phyloP scores from a whole-genome alignment of 2,113 vertebrate species.

The Regulus satrapa region DNA sequence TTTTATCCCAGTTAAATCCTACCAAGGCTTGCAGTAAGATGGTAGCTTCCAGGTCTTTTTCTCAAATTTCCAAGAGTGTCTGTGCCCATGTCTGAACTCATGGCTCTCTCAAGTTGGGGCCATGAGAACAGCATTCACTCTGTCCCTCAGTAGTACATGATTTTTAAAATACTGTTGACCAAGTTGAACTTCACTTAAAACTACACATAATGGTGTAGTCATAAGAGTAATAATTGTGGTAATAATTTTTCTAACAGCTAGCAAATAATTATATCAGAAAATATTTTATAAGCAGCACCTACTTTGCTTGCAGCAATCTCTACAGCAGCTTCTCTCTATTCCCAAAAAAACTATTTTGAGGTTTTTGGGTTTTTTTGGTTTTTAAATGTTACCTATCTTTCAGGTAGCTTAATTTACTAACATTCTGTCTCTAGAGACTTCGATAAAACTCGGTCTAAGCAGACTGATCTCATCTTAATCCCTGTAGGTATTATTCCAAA shows the following conservation, averaged over 20 bases:
- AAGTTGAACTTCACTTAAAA: background rate
- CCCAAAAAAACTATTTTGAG: background rate
- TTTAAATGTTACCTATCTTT: background rate
- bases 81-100: background rate
- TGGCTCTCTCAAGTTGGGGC: background rate
- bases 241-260: background rate
- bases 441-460: background rate
- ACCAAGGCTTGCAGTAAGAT: background rate
- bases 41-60: background rate
- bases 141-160: fast-evolving
- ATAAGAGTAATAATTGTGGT: background rate
- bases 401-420: background rate
- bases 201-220: background rate
- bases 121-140: background rate
- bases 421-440: background rate
- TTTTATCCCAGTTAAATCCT: background rate
- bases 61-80: background rate
- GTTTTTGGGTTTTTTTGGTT: background rate
- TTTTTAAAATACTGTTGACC: background rate
- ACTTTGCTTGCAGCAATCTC: background rate
- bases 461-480: background rate
- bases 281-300: background rate
- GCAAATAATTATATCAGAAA: background rate
- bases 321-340: background rate
- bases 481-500: background rate